Evolutionary conservation across 2,888 invertebrate species (phyloP).

Genomic region (Temnothorax rugatulus): DNA sequence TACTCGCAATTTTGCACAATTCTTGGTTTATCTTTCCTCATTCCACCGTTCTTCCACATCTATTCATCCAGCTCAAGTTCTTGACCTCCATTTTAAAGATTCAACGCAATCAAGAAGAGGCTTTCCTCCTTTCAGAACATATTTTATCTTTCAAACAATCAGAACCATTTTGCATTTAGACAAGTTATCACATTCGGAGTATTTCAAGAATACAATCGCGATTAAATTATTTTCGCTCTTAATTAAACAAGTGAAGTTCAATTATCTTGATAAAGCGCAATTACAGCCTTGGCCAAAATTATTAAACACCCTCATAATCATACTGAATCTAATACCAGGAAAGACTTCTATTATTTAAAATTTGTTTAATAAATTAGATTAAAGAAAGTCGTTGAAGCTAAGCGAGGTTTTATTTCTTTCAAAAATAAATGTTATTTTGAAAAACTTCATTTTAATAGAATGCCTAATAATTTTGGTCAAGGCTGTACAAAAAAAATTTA

Average conservation of each 20-base stretch:
- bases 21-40: neutral
- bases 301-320: too few relatives aligned
- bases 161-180: slow-evolving; percentile 30
- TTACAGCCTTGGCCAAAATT: neutral
- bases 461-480: too few relatives aligned
- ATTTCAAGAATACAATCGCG: neutral
- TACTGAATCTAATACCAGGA: too few relatives aligned
- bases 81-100: slow-evolving; percentile 16
- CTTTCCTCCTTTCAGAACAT: neutral
- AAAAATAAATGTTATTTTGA: too few relatives aligned
- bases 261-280: neutral
- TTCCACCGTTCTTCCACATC: neutral
- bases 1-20: neutral
- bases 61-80: slow-evolving; percentile 14
- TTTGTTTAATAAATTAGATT: too few relatives aligned
- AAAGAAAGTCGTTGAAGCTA: too few relatives aligned
- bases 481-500: neutral
- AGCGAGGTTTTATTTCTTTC: too few relatives aligned
- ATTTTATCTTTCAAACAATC: neutral
- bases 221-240: slow-evolving; percentile 1
- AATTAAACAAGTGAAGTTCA: neutral
- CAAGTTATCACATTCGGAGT: neutral
- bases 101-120: neutral
- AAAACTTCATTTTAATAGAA: too few relatives aligned
- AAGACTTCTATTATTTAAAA: too few relatives aligned